These are phyloP conservation scores for Cryptotis parvus DNA, from an alignment of 2,113 vertebrate genomes.

Conservation along the genomic window DNA sequence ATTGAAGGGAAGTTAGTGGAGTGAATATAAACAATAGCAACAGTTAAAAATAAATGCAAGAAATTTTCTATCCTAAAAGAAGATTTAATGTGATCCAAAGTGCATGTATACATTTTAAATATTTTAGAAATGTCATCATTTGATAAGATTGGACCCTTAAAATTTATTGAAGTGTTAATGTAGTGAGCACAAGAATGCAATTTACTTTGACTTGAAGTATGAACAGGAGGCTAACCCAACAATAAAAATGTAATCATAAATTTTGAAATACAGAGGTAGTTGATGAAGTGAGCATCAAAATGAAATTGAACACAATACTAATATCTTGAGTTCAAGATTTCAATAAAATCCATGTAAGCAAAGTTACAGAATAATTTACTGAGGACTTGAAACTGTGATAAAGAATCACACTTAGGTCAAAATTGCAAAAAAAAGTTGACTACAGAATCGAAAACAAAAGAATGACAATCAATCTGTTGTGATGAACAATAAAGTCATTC, in stretches of 20 bases:
- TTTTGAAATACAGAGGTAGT: not conserved
- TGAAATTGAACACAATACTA: not conserved
- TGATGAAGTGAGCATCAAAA: not conserved
- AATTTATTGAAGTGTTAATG: not conserved
- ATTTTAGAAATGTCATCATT: not conserved
- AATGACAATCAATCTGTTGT: not conserved
- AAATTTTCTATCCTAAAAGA: not conserved
- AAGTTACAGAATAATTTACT: not conserved
- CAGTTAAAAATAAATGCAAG: not conserved
- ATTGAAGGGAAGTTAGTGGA: not conserved
- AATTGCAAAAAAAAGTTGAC: not conserved
- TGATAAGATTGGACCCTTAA: not conserved
- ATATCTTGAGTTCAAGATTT: not conserved
- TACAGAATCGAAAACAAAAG: not conserved
- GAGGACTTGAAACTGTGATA: not conserved
- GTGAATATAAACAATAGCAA: not conserved
- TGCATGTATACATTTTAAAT: not conserved
- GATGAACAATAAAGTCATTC: not conserved
- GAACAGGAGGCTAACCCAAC: not conserved
- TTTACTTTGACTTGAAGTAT: not conserved
- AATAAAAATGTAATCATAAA: not conserved
- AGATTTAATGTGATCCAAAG: not conserved
- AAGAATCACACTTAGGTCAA: not conserved
- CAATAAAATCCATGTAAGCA: not conserved
- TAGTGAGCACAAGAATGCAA: not conserved